phyloP scores from a whole-genome alignment of 2,888 invertebrate species.

The Stramonita haemastoma region DNA sequence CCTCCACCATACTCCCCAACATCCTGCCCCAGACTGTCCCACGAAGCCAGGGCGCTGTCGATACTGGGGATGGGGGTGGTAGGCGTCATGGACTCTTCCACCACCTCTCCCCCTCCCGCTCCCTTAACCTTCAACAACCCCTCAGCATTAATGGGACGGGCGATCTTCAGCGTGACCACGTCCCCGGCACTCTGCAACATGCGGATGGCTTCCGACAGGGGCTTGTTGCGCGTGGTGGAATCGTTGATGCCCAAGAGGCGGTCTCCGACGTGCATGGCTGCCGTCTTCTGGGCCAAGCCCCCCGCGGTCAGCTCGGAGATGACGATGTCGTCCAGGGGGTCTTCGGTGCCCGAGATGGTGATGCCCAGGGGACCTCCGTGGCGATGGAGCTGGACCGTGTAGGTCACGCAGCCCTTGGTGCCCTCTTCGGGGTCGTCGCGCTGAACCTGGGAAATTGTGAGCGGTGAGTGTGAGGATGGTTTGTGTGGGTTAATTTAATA shows the following conservation, averaged over 20 bases:
- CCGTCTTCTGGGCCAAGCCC: conserved; percentile 82
- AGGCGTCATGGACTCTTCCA: conserved; percentile 51
- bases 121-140: background rate
- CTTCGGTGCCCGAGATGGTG: conserved; percentile 92
- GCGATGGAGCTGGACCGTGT: conserved; percentile 83
- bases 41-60: conserved; percentile 92
- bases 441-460: too few relatives aligned
- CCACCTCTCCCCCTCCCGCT: conserved; percentile 6
- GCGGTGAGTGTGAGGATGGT: too few relatives aligned
- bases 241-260: conserved; percentile 89
- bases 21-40: conserved; percentile 82
- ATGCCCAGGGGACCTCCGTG: conserved; percentile 90
- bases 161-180: conserved; percentile 86
- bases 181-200: conserved; percentile 84
- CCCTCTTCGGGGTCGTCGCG: conserved; percentile 57
- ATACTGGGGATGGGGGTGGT: conserved; percentile 81
- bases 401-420: conserved; percentile 78
- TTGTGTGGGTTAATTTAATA: too few relatives aligned
- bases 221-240: conserved; percentile 88
- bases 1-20: conserved; percentile 14
- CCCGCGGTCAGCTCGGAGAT: conserved; percentile 90
- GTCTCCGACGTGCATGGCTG: conserved; percentile 92
- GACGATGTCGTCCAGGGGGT: conserved; percentile 88
- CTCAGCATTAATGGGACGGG: conserved; percentile 52
- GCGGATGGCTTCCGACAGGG: conserved; percentile 89